Conservation (phyloP, 2,888 invertebrate species). For the Podotricha telesiphe region DNA sequence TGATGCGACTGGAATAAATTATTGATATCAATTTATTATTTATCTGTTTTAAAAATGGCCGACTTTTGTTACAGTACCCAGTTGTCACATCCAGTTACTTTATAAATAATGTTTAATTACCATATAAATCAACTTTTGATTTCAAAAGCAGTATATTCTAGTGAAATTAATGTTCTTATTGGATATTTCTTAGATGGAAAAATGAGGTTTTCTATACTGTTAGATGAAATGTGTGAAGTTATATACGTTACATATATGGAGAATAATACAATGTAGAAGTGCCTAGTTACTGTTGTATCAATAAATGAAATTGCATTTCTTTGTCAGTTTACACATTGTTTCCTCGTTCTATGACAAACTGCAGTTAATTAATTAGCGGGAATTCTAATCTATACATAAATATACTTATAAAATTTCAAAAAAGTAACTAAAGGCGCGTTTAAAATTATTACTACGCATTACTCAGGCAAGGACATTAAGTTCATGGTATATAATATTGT, state of each 20-base stretch:
- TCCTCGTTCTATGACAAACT: background rate
- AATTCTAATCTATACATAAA: too few species aligned
- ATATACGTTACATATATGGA: background rate
- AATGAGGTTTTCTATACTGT: constrained; percentile 7
- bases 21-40: too few species aligned
- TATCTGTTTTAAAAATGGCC: background rate
- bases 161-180: constrained; percentile 45
- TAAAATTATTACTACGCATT: too few species aligned
- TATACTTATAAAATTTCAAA: too few species aligned
- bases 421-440: too few species aligned
- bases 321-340: background rate
- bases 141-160: constrained; percentile 48
- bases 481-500: too few species aligned
- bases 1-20: too few species aligned
- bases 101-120: constrained; percentile 33
- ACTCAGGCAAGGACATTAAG: too few species aligned
- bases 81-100: background rate
- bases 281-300: background rate
- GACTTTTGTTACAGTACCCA: too few species aligned
- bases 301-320: background rate
- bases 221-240: constrained; percentile 9
- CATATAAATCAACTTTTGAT: constrained; percentile 53
- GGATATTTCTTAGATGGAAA: constrained; percentile 19
- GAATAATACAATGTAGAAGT: background rate
- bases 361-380: too few species aligned